These are phyloP conservation scores for Dreissena polymorpha DNA, from an alignment of 1,140 invertebrate genomes.

Conservation along the genomic window DNA sequence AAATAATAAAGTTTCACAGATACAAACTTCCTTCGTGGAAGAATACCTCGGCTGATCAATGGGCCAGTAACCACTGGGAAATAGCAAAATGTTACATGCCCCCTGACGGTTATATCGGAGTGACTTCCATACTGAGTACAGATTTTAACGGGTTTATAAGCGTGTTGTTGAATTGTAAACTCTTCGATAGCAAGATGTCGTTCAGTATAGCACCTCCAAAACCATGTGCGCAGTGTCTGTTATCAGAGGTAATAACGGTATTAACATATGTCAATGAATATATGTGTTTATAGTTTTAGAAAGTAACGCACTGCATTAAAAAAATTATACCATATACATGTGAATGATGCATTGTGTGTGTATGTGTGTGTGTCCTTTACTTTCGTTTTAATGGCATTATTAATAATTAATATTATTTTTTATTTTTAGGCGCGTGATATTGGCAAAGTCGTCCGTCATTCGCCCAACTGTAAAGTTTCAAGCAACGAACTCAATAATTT, in stretches of 20 bases:
- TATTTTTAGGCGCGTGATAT: no score
- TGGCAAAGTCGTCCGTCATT: no score
- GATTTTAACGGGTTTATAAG: conserved; percentile 18
- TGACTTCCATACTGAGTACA: not conserved
- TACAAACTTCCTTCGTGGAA: conserved; percentile 17
- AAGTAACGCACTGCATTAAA: no score
- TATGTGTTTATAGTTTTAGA: no score
- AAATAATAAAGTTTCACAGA: conserved; percentile 6
- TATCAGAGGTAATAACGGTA: not conserved
- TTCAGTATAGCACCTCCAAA: not conserved
- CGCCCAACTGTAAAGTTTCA: no score
- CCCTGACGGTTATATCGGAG: conserved; percentile 5
- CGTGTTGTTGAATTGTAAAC: not conserved
- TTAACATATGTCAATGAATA: no score
- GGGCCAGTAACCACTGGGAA: not conserved
- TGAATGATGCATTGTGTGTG: no score
- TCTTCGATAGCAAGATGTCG: conserved; percentile 1
- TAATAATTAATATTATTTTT: no score
- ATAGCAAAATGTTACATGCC: conserved; percentile 22
- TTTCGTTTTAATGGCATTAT: no score
- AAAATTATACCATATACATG: no score
- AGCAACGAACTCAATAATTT: no score
- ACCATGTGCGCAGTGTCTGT: not conserved
- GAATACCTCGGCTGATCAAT: conserved; percentile 4
- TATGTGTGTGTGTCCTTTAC: no score